Base-by-base conservation (phyloP, 2,797 vertebrate species). In the Muraenolepis orangiensis region DNA sequence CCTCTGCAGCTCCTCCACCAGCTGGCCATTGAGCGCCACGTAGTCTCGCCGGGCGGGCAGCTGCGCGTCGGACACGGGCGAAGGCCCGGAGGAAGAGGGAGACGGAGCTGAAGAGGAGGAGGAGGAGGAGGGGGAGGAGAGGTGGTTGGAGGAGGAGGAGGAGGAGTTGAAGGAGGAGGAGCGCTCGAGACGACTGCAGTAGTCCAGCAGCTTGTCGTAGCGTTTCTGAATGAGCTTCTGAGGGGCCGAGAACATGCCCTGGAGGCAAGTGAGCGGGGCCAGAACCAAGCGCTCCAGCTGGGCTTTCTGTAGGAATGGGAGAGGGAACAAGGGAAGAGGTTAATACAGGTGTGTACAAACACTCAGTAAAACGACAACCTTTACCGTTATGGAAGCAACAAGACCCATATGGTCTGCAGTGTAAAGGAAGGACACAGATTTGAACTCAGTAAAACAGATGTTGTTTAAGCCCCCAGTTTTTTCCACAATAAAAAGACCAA, bases 181-280 rank as follows among this genome's bases (percentile, higher is more conserved):
- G 79, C 91, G 93, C 85, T 95, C 95, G 74, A 95, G 87, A 77
- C 79, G 94, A 90, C 96, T 94, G 90, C 95, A 95, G 84, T 95
- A 97, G 90, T 99, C 97, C 77, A 99, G 90, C 71, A 99, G 82
- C 87, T 99, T 99, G 91, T 99, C 97, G 0, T 98, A 98, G 69
- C 98, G 96, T 81, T 99, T 99, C 91, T 98, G 97, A 83, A 99
- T 97, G 79, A 99, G 96, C 87, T 98, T 99, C 88, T 98, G 97
- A 0, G 98, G 98, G 29, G 95, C 95, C 0, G 94, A 84, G 84
- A 98, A 99, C 86, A 98, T 94, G 85, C 93, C 88, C 73, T 96
- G 95, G 29, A 99, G 92, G 6, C 90, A 88, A 18, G 91, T 91
- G 76, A 99, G 93, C 0, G 97, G 98, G 23, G 36, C 85, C 82